Base-by-base conservation (phyloP, 2,113 vertebrate species). In the Anoplopoma fimbria region DNA sequence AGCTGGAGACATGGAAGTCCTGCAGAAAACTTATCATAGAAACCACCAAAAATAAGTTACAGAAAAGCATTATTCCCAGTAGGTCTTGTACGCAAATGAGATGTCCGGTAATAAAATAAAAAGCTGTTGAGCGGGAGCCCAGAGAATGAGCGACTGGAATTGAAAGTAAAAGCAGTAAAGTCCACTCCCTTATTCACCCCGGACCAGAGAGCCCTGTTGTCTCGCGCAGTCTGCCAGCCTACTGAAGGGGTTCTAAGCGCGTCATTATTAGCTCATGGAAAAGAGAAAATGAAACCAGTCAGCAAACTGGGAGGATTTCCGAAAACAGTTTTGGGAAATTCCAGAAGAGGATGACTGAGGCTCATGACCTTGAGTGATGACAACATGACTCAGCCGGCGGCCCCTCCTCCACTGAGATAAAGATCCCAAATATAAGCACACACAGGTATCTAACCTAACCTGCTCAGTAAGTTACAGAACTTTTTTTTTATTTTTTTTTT, bases 41-140 rank as follows among this genome's bases (percentile, higher is more conserved):
- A 23, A 53, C 6, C 25, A 6, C 9, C 4, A 29, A 4, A 10
- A 75, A 19, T n/a, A 49, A 29, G 40, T 21, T 4, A 57, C 4
- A 7, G 10, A 62, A 27, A 21, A 57, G 14, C 86, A 88, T 88
- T 14, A 1, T 87, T 45, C 34, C 17, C 9, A 4, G 14, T 27
- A 6, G 14, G 53, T 55, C 34, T 57, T 57, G n/a, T 19, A 17
- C 5, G n/a, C 33, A 12, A 38, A 2, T 8, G 14, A 36, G 23
- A 25, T n/a, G 14, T 40, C 23, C 49, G 23, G 49, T 51, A 23
- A 7, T 9, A 25, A 8, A 4, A n/a, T 8, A 29, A 67, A 12
- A 21, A 2, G 6, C 25, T 14, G 7, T 2, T 29, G 25, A 29
- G 15, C 5, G 4, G 31, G 31, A 12, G 25, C 0, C 4, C 2